Percentiles rank a stretch among this genome's conserved stretches.
phyloP scores from a whole-genome alignment of 2,888 invertebrate species.

The Diadromus collaris region DNA sequence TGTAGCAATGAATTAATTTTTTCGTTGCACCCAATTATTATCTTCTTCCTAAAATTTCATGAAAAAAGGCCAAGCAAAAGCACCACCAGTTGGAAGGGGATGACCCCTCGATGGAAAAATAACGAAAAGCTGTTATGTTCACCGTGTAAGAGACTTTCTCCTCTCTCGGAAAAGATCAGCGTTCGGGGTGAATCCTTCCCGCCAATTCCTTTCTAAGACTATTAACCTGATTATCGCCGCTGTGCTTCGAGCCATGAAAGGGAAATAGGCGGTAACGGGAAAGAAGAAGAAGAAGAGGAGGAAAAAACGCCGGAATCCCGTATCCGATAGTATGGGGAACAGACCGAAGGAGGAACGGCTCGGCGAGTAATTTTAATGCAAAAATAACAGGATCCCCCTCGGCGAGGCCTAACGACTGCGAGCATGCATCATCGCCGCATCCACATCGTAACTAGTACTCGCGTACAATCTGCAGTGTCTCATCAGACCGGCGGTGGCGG shows the following conservation, averaged over 20 bases:
- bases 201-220: constrained; percentile 59
- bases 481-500: neutral
- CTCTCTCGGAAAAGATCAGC: neutral
- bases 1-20: too few relatives aligned
- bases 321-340: constrained; percentile 9
- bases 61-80: neutral
- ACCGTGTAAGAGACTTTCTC: neutral
- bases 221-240: constrained; percentile 62
- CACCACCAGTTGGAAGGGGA: too few relatives aligned
- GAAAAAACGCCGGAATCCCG: constrained; percentile 43
- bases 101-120: too few relatives aligned
- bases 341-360: constrained; percentile 23
- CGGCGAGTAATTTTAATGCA: constrained; percentile 73
- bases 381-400: constrained; percentile 74
- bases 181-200: constrained; percentile 5
- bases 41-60: too few relatives aligned
- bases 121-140: neutral
- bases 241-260: constrained; percentile 3
- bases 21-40: too few relatives aligned
- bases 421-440: constrained; percentile 72
- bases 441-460: constrained; percentile 66
- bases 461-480: constrained; percentile 29
- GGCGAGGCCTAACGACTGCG: constrained; percentile 72
- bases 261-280: constrained; percentile 23
- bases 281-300: constrained; percentile 7